These are phyloP conservation scores for Hirtodrosophila confusa DNA, from an alignment of 2,888 invertebrate species.

Conservation along the genomic window DNA sequence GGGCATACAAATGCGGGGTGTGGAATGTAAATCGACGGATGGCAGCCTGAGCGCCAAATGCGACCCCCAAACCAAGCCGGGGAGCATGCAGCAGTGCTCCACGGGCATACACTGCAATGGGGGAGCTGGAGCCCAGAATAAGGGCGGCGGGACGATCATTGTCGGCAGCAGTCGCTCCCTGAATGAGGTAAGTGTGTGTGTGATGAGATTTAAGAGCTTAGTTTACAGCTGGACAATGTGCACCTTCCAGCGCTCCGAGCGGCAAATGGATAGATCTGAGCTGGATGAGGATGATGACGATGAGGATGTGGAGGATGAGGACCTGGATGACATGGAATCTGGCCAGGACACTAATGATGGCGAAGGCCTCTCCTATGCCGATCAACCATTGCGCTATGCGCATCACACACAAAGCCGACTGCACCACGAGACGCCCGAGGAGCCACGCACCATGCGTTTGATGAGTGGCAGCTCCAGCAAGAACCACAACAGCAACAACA, in stretches of 20 bases:
- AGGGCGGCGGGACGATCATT: conserved; percentile 80
- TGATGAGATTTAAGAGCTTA: too few species aligned
- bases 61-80: conserved; percentile 88
- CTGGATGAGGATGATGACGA: conserved; percentile 73
- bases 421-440: conserved; percentile 82
- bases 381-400: conserved; percentile 81
- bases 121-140: conserved; percentile 60
- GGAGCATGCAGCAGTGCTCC: conserved; percentile 89
- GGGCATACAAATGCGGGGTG: conserved; percentile 92
- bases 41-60: conserved; percentile 87
- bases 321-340: conserved; percentile 74
- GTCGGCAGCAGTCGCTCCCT: conserved; percentile 78
- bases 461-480: conserved; percentile 68
- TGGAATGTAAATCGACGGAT: conserved; percentile 90
- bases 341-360: conserved; percentile 75
- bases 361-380: conserved; percentile 80
- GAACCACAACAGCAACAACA: conserved; percentile 63
- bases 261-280: conserved; percentile 72
- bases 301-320: conserved; percentile 78
- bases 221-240: not conserved
- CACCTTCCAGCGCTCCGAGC: conserved; percentile 62
- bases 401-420: conserved; percentile 81
- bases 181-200: conserved; percentile 62
- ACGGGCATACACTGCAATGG: conserved; percentile 89
- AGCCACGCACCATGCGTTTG: conserved; percentile 82